These are phyloP conservation scores for Campylomormyrus tamandua DNA, from an alignment of 2,113 vertebrate genomes.

Conservation along the genomic window DNA sequence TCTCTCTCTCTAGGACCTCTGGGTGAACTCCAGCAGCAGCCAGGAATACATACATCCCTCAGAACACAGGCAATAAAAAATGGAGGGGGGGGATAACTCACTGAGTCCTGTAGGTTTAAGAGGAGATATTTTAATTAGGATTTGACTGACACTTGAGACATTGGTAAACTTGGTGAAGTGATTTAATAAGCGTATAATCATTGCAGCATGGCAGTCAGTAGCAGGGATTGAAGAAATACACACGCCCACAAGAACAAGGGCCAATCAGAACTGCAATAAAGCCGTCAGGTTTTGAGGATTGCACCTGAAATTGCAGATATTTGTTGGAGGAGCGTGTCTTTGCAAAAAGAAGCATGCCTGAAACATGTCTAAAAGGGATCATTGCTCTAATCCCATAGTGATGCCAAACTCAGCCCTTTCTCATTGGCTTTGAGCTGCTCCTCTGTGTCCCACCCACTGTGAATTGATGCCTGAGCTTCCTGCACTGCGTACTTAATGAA, in stretches of 20 bases:
- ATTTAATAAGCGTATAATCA: background rate
- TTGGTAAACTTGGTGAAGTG: background rate
- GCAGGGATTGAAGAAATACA: background rate
- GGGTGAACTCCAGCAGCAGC: constrained; percentile 31
- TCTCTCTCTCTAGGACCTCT: constrained; percentile 35
- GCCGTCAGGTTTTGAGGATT: background rate
- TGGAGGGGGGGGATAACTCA: background rate
- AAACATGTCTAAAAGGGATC: background rate
- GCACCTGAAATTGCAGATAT: constrained; percentile 5
- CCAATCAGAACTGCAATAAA: background rate
- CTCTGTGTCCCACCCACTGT: background rate
- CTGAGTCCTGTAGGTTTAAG: background rate
- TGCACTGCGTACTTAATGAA: background rate
- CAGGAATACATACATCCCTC: constrained; percentile 4
- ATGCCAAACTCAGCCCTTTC: background rate
- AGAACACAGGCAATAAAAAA: background rate
- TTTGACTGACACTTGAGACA: background rate
- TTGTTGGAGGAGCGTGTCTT: background rate
- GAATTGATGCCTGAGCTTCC: background rate
- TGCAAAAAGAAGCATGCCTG: background rate
- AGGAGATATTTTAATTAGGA: background rate
- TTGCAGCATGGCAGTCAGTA: background rate
- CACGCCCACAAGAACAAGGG: background rate
- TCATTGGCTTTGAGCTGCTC: background rate
- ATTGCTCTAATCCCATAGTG: background rate